Evolutionary conservation across 2,888 invertebrate genomes (phyloP), one percentile per base, ranked within the genome.

Genomic region (Elegia similella): DNA sequence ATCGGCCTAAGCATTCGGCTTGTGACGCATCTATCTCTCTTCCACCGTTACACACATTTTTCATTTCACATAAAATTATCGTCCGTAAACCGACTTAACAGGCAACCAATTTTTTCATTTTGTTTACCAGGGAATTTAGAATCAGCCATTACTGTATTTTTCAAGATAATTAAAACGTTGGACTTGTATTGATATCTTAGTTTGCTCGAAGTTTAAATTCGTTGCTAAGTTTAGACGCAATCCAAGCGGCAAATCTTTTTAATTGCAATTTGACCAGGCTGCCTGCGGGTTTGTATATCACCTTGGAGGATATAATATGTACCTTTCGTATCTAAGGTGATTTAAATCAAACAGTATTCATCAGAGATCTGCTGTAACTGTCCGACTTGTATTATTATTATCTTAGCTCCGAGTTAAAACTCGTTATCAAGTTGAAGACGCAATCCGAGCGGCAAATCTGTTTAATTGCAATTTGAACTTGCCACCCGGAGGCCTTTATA

Each of bases 401-500:
- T 34, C 34, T 55, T 34, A 13, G 42, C 12, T 30, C 47, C 32
- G 15, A 17, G 55, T 78, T 76, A 71, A 75, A 75, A 76, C 71
- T 75, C 66, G 62, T 63, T 72, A 75, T 72, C 73, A 70, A 74
- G 69, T 69, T 63, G 62, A n/a, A 23, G 23, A 23, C 68, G 70
- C 72, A 72, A 79, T 74, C 72, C 72, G 66, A 74, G 73, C 76
- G 75, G 72, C 67, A 80, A 83, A 83, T 82, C 82, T 76, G 75
- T 75, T 78, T 86, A 86, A 86, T 85, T 84, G 75, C 77, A 76
- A 61, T 71, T 65, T 76, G 72, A 75, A 74, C 23, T 23, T 60
- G 66, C 13, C 15, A 65, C 66, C 70, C 68, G n/a, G n/a, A 10
- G 2, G n/a, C 0, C 38, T 38, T 12, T n/a, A 12, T 0, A 34